Percentiles rank a stretch among this genome's conserved stretches.
phyloP scores from a whole-genome alignment of 1,140 invertebrate genomes.

The Cyclargus thomasi region DNA sequence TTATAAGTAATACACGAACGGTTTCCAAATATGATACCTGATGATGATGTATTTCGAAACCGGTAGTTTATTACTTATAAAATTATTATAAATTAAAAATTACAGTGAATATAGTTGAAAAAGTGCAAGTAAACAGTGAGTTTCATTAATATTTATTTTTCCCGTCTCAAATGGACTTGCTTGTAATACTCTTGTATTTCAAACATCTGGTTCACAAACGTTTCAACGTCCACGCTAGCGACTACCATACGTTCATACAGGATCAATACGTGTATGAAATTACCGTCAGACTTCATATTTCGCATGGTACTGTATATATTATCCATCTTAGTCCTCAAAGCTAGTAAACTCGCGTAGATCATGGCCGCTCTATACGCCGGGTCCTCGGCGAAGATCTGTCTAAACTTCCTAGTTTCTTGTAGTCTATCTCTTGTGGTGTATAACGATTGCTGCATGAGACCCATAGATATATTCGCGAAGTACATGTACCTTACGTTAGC shows the following conservation, averaged over 20 bases:
- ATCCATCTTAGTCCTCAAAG: constrained; percentile 39
- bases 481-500: neutral
- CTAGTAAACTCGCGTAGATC: constrained; percentile 33
- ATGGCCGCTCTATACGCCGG: constrained; percentile 32
- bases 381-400: constrained; percentile 26
- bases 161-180: neutral
- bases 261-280: constrained; percentile 35
- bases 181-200: constrained; percentile 13
- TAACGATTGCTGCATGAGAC: constrained; percentile 43
- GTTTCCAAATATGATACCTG: no score
- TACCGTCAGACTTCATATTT: constrained; percentile 14
- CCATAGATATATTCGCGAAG: constrained; percentile 27
- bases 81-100: no score
- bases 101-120: no score
- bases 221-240: constrained; percentile 27
- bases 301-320: constrained; percentile 30
- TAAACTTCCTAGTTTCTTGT: constrained; percentile 25
- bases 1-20: no score
- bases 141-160: neutral
- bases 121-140: no score
- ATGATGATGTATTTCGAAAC: no score
- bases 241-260: constrained; percentile 40
- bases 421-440: constrained; percentile 37
- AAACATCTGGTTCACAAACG: constrained; percentile 32
- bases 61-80: no score